A percentile compares a stretch with the other conserved stretches of the same genome.
Conservation (phyloP, 2,888 invertebrate species). For the Palloptera scutellata region DNA sequence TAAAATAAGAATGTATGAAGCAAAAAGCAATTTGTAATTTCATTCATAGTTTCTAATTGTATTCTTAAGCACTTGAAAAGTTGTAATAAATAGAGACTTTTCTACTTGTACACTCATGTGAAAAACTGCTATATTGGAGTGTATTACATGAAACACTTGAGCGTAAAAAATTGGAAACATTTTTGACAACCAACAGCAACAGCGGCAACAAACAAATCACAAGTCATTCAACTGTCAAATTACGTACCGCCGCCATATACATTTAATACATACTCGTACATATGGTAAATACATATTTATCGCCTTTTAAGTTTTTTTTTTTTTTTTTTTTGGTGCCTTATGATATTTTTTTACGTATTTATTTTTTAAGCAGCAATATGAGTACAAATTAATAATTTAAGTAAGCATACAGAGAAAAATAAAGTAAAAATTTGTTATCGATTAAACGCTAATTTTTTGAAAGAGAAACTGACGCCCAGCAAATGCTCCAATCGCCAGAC, state of each 20-base stretch:
- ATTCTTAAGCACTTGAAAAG: constrained; percentile 25
- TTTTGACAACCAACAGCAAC: background rate
- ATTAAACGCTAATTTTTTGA: no score
- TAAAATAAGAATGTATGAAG: background rate
- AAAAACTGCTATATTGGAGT: no score
- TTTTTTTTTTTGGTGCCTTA: background rate
- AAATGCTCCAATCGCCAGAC: no score
- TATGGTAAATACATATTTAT: no score
- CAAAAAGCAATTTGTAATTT: constrained; percentile 26
- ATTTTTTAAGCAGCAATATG: no score
- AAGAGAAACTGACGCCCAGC: no score
- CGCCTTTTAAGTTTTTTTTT: background rate
- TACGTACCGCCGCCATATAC: background rate
- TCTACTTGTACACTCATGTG: no score
- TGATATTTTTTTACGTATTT: background rate
- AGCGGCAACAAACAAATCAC: background rate
- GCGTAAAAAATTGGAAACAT: background rate
- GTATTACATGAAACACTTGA: background rate
- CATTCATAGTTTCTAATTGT: constrained; percentile 29
- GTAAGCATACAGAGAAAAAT: no score
- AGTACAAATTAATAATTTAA: no score
- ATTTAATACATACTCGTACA: background rate
- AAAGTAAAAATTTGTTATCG: no score
- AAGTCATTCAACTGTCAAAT: background rate
- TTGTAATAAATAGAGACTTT: background rate